Conservation (phyloP, 2,888 invertebrate genomes). For the Cheilosia vernalis region DNA sequence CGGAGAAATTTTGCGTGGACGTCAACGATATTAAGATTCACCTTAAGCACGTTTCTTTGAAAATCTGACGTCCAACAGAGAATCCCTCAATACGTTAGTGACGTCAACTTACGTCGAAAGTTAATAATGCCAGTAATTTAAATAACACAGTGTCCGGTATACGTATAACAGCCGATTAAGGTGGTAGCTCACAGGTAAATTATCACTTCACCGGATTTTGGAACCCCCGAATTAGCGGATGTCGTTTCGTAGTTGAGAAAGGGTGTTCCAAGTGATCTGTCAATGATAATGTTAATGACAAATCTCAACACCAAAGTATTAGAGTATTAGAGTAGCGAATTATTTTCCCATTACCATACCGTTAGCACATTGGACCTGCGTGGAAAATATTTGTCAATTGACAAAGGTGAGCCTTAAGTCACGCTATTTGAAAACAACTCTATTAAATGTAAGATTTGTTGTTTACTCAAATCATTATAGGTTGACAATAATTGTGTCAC, state of each 20-base stretch:
- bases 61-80: neutral
- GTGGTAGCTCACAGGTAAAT: neutral
- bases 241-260: neutral
- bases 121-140: neutral
- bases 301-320: neutral
- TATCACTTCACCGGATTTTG: neutral
- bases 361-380: neutral
- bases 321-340: too few relatives aligned
- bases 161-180: neutral
- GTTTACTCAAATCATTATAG: neutral
- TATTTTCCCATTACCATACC: neutral
- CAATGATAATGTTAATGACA: neutral
- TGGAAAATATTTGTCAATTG: neutral
- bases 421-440: neutral
- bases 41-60: neutral
- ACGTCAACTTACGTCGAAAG: neutral
- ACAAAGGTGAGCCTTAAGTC: neutral
- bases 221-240: neutral
- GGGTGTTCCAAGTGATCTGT: neutral
- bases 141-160: neutral
- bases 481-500: neutral
- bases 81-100: neutral
- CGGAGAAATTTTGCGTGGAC: neutral
- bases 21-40: neutral
- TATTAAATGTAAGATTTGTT: neutral